Percentiles rank a stretch among this genome's conserved stretches.
These are phyloP conservation scores for Phortica variegata DNA, from an alignment of 1,140 invertebrate genomes.

Conservation along the genomic window DNA sequence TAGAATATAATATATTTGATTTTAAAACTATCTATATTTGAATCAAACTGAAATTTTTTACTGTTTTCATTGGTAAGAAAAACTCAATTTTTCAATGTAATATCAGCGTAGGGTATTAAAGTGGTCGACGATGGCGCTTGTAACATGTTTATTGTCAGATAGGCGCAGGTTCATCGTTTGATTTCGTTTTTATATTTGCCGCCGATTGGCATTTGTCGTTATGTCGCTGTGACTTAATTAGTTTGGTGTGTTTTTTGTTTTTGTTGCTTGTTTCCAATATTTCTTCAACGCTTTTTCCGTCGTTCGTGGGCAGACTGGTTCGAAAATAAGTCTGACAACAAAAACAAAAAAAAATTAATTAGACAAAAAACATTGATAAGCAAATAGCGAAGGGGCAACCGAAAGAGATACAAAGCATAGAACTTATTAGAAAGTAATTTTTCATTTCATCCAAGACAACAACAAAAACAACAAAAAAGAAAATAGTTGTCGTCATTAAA, in stretches of 20 bases:
- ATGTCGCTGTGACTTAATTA: constrained; percentile 51
- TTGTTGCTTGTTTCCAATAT: background rate
- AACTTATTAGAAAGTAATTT: constrained; percentile 2
- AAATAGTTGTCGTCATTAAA: no score
- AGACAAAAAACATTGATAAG: background rate
- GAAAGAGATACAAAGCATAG: constrained; percentile 16
- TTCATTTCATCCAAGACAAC: no score
- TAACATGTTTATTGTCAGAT: no score
- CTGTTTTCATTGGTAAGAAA: no score
- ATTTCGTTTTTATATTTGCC: constrained; percentile 26
- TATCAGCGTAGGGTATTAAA: no score
- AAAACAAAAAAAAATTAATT: constrained; percentile 17
- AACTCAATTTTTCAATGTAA: no score
- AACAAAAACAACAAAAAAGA: no score
- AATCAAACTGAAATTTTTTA: no score
- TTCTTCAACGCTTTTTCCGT: constrained; percentile 29
- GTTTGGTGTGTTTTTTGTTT: constrained; percentile 23
- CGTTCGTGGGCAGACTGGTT: constrained; percentile 11
- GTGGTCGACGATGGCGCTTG: no score
- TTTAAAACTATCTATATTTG: no score
- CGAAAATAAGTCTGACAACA: constrained; percentile 10
- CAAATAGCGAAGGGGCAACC: background rate
- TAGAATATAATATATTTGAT: no score
- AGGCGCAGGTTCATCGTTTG: background rate
- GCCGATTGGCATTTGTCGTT: constrained; percentile 42